These are phyloP conservation scores for Drosophila repletoides DNA, from an alignment of 1,140 invertebrate species.

Conservation along the genomic window DNA sequence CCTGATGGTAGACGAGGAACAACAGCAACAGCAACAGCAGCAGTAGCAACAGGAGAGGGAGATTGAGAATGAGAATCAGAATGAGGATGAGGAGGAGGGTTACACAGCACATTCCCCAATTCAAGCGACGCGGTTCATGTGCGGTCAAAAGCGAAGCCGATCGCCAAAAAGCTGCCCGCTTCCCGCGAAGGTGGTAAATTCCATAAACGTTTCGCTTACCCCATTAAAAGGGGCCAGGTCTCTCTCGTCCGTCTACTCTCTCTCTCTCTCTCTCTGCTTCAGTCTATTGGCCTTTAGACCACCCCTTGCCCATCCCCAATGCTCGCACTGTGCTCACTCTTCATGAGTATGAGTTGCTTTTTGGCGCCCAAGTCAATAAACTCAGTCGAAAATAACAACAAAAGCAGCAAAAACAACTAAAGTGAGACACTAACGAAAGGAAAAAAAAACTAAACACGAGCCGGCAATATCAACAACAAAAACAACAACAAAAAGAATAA, in stretches of 20 bases:
- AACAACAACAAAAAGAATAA: constrained; percentile 4
- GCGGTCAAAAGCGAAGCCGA: constrained; percentile 40
- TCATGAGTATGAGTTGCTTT: constrained; percentile 6
- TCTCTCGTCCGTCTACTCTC: not conserved
- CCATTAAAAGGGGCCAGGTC: constrained; percentile 19
- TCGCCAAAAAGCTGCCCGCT: constrained; percentile 12
- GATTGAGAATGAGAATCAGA: not conserved
- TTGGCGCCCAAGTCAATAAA: constrained; percentile 43
- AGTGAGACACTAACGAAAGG: constrained; percentile 18
- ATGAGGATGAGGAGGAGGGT: not conserved
- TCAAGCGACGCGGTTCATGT: constrained; percentile 34
- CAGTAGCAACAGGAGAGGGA: not conserved
- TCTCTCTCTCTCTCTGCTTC: constrained; percentile 1
- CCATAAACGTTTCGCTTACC: constrained; percentile 32
- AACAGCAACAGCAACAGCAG: too few species aligned
- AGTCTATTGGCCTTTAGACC: constrained; percentile 2
- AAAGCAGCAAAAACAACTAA: constrained; percentile 6
- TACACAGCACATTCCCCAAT: constrained; percentile 27
- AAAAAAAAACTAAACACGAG: constrained; percentile 34
- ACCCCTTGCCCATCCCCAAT: not conserved
- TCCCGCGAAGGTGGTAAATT: constrained; percentile 40
- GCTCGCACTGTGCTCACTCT: not conserved
- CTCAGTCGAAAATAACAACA: constrained; percentile 7
- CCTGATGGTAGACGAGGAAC: too few species aligned
- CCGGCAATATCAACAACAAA: constrained; percentile 25